Evolutionary conservation across 2,888 invertebrate species (phyloP), one percentile per base, ranked within the genome.

Genomic region (Pyrrhosoma nymphula): DNA sequence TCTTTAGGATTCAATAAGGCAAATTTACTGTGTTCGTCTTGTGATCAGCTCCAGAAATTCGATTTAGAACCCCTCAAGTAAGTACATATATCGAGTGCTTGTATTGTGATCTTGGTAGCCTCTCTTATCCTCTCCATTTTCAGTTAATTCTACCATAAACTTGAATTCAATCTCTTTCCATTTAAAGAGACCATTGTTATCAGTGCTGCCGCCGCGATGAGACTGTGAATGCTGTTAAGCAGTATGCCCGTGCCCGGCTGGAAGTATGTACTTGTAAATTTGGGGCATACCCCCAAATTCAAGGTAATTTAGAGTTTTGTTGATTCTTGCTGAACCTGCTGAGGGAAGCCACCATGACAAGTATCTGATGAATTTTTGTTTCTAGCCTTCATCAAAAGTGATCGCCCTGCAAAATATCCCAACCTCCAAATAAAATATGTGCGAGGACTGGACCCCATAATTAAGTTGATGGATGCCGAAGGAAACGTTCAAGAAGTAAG

Each of bases 221-320:
- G 96, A 97, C 97, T 88, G 97, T 97, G 14, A 97, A 98, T 3
- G 97, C 97, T 23, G 96, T 97, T 3, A 98, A 98, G 97, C 98
- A 98, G 95, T 99, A 99, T 97, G 98, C 99, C 0, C 98, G 98
- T 96, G 99, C 99, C 0, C 98, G 99, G 95, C 97, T 99, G 88
- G 99, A 99, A 97, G 99, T 99, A 14, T 99, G 99, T 97, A 99
- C 99, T 95, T 99, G 99, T 97, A 99, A 99, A 97, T 99, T 99
- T 97, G 99, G 99, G 95, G 98, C 99, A 16, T 99, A 99, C 97
- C 99, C 99, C 88, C 99, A 99, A 97, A 99, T 99, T 96, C 99
- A 99, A 97, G 98, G 98, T 98, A 96, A 55, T 88, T 10, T 88
- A 88, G 4, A 35, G 20, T 89, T 26, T 47, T 82, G 16, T 93